Percentiles rank a stretch among this genome's conserved stretches.
Evolutionary conservation across 2,888 invertebrate species (phyloP).

Genomic region (Eurytoma californica): DNA sequence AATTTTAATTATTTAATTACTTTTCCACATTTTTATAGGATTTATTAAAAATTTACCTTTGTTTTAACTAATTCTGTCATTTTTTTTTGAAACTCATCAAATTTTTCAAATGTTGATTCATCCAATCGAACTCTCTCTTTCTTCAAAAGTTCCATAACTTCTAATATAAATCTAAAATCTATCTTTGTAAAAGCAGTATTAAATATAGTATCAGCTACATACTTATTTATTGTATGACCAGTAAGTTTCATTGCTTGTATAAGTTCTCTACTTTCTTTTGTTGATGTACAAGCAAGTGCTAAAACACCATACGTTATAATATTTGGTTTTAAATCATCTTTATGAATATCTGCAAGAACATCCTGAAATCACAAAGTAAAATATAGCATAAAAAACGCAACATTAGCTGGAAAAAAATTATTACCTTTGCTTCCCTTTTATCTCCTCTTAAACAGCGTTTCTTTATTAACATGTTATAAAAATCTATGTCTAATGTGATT

Average conservation of each 20-base stretch:
- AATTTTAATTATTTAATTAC: not conserved
- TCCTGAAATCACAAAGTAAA: constrained; percentile 69
- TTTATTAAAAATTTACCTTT: constrained; percentile 57
- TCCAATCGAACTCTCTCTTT: constrained; percentile 81
- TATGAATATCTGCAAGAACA: constrained; percentile 74
- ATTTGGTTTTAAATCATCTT: constrained; percentile 79
- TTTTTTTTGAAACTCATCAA: constrained; percentile 77
- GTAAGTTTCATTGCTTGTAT: constrained; percentile 83
- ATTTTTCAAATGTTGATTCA: constrained; percentile 77
- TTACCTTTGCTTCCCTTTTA: constrained; percentile 81
- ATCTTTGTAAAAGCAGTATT: constrained; percentile 79
- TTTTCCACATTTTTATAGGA: constrained; percentile 11
- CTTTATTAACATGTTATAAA: constrained; percentile 91
- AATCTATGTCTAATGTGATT: constrained; percentile 85
- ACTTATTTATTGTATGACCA: constrained; percentile 82
- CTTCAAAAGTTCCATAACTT: constrained; percentile 82
- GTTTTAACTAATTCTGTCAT: constrained; percentile 57
- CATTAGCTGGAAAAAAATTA: not conserved
- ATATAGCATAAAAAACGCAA: constrained; percentile 7
- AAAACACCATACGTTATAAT: constrained; percentile 91
- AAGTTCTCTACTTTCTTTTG: constrained; percentile 80
- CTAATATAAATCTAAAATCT: constrained; percentile 82
- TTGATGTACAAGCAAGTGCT: constrained; percentile 85
- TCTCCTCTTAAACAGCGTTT: constrained; percentile 84
- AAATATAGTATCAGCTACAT: constrained; percentile 86